These are phyloP conservation scores for Ophiodon elongatus DNA, from an alignment of 2,113 vertebrate genomes.

Conservation along the genomic window DNA sequence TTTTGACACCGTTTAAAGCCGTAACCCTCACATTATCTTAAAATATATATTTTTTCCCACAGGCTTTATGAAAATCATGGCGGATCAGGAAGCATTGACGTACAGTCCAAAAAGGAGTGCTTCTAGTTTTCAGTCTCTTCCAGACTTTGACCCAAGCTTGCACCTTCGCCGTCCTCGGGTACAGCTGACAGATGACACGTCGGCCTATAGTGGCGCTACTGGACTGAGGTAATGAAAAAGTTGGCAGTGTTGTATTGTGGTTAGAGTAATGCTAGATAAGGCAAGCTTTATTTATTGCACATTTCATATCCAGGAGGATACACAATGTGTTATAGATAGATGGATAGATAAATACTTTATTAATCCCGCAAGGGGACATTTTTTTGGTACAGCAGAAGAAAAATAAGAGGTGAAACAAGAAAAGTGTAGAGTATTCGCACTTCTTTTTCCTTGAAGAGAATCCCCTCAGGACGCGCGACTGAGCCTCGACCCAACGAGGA, in stretches of 20 bases:
- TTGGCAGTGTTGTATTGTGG: not conserved
- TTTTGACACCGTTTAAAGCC: not conserved
- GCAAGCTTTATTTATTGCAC: not conserved
- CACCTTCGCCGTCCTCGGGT: not conserved
- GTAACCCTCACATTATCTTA: not conserved
- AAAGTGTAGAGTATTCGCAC: too few species aligned
- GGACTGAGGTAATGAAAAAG: slow-evolving; percentile 48
- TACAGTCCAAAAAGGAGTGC: not conserved
- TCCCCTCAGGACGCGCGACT: too few species aligned
- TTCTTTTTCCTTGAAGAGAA: too few species aligned
- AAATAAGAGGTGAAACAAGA: not conserved
- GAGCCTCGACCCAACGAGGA: too few species aligned
- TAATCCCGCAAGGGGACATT: too few species aligned
- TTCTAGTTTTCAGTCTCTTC: slow-evolving; percentile 5
- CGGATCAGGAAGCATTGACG: not conserved
- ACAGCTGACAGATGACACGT: not conserved
- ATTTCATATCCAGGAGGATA: not conserved
- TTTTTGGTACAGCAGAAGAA: too few species aligned
- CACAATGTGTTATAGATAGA: not conserved
- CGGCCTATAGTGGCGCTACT: not conserved
- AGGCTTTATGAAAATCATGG: slow-evolving; percentile 53
- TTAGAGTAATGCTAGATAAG: not conserved
- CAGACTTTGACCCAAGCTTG: not conserved
- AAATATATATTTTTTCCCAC: not conserved
- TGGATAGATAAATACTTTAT: too few species aligned